phyloP scores from a whole-genome alignment of 2,113 vertebrate genomes.

The Rhinopomastus cyanomelas region DNA sequence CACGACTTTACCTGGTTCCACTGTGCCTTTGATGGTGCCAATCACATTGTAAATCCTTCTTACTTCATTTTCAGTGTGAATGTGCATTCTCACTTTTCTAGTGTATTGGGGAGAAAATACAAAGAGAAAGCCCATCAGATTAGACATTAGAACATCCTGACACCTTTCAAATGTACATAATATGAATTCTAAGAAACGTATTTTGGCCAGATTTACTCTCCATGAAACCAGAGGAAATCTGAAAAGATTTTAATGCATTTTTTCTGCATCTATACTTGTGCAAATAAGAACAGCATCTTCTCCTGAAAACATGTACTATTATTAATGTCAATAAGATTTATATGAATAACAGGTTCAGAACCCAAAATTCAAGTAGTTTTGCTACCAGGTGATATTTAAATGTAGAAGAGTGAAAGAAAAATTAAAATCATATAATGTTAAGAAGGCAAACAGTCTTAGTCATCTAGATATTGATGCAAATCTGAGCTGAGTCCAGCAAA shows the following conservation, averaged over 20 bases:
- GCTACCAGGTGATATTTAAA: neutral
- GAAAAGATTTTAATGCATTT: neutral
- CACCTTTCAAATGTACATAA: neutral
- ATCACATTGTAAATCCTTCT: conserved; percentile 94
- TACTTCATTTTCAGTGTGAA: conserved; percentile 83
- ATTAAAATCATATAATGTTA: neutral
- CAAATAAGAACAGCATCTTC: neutral
- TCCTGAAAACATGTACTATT: neutral
- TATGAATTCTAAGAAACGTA: neutral
- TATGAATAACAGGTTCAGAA: neutral
- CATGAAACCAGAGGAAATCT: neutral
- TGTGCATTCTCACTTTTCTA: conserved; percentile 90
- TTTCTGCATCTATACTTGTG: neutral
- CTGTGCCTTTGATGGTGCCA: conserved; percentile 84
- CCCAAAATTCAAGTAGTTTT: neutral
- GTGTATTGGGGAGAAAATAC: neutral
- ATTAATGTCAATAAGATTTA: neutral
- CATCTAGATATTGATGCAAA: neutral
- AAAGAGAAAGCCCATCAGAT: neutral
- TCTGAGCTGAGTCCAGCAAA: neutral
- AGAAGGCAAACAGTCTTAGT: neutral
- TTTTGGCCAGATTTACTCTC: neutral
- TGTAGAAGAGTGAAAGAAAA: neutral
- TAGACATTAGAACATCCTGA: neutral
- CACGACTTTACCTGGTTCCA: conserved; percentile 86